Base-by-base conservation (phyloP, 2,797 vertebrate species). In the Trachops cirrhosus region DNA sequence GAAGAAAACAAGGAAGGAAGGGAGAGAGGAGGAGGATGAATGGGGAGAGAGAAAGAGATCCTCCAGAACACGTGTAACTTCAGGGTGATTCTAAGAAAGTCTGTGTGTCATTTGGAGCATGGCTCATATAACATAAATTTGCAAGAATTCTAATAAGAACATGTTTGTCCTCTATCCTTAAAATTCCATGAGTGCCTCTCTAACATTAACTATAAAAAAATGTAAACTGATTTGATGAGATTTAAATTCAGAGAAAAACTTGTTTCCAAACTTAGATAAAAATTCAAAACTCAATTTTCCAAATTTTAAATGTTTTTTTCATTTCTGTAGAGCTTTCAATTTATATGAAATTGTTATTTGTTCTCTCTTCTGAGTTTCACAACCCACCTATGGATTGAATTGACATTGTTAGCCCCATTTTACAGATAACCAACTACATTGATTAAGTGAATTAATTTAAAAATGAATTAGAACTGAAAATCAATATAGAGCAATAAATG, bases 71-170 rank as follows among this genome's bases (percentile, higher is more conserved):
- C 44, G 10, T 32, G 54, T 67, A 46, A 71, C 73, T 78, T 96
- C 67, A 93, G 75, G 74, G 44, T 16, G 84, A 11, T 70, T 89
- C 46, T 77, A 57, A 67, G 67, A 92, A 96, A 93, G 32, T 62
- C 5, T 34, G 10, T 83, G 19, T 79, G 21, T 88, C 68, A 64
- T 75, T 64, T 87, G 54, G 41, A 70, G 18, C 73, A 34, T 64
- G 52, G 87, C 44, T 94, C 29, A 88, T 29, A 93, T 34, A 94
- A 93, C 67, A 93, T 93, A 87, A 87, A 87, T 89, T 97, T 89
- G 14, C 39, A 88, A 89, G 24, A 94, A 93, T 73, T 90, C 84
- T 62, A 93, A 87, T 92, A 92, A 64, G 67, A 88, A 92, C 5
- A 80, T 67, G 68, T 80, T 82, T 94, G 92, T 82, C 9, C 11